Percentiles rank a stretch among this genome's conserved stretches.
These are phyloP conservation scores for Volucella inflata DNA, from an alignment of 2,888 invertebrate genomes.

Conservation along the genomic window DNA sequence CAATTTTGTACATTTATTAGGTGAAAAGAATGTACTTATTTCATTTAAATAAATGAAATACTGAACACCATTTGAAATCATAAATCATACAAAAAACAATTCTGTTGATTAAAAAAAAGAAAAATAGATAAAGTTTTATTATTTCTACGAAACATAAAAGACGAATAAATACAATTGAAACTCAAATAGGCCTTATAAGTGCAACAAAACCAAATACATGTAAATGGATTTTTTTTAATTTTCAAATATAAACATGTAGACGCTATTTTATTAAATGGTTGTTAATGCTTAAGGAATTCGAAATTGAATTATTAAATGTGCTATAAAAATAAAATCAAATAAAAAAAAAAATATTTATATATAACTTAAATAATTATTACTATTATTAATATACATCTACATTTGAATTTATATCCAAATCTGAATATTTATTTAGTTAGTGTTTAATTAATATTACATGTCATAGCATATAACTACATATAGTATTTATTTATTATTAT, in stretches of 20 bases:
- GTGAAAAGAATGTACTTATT: slow-evolving; percentile 4
- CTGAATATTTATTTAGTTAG: slow-evolving; percentile 38
- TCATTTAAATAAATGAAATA: slow-evolving; percentile 9
- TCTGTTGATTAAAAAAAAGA: slow-evolving; percentile 22
- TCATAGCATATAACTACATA: slow-evolving; percentile 15
- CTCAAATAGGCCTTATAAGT: slow-evolving; percentile 69
- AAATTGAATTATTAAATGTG: slow-evolving; percentile 32
- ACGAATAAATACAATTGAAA: slow-evolving; percentile 25
- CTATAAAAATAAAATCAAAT: slow-evolving; percentile 14
- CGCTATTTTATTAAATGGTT: slow-evolving; percentile 73
- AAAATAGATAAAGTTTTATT: slow-evolving; percentile 5
- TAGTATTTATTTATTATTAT: slow-evolving; percentile 41
- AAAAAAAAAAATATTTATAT: slow-evolving; percentile 36
- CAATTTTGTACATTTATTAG: slow-evolving; percentile 13
- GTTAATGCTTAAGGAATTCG: slow-evolving; percentile 72
- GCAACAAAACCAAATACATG: slow-evolving; percentile 66
- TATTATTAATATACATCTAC: slow-evolving; percentile 32
- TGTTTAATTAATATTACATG: slow-evolving; percentile 27
- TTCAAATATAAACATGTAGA: slow-evolving; percentile 55
- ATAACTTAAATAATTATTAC: not conserved
- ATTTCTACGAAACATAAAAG: slow-evolving; percentile 26
- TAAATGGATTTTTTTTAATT: slow-evolving; percentile 49
- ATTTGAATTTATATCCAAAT: not conserved
- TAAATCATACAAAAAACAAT: slow-evolving; percentile 10
- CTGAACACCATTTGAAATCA: slow-evolving; percentile 6